Conservation (phyloP, 2,113 vertebrate species). For the Aepyceros melampus region DNA sequence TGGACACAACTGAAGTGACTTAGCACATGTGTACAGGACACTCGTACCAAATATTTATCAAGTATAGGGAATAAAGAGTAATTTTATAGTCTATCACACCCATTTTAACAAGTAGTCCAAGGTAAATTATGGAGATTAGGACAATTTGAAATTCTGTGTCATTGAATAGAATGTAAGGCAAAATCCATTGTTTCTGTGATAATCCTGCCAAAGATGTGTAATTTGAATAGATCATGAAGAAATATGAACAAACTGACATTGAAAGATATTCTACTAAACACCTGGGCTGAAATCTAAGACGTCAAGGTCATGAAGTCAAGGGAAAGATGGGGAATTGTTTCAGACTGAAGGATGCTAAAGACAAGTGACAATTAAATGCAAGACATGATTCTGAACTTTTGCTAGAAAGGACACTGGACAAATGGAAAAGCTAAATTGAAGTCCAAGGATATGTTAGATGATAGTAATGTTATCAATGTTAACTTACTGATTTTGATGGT, state of each 20-base stretch:
- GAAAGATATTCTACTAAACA: neutral
- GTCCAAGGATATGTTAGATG: neutral
- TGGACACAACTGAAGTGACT: neutral
- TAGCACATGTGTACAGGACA: neutral
- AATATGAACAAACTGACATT: neutral
- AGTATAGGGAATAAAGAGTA: neutral
- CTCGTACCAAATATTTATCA: neutral
- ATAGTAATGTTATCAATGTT: neutral
- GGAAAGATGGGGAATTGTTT: neutral
- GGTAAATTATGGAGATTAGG: neutral
- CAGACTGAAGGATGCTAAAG: neutral
- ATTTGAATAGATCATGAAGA: neutral
- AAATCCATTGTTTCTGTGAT: neutral
- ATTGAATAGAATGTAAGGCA: neutral
- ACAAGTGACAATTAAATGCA: neutral
- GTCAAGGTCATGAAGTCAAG: neutral
- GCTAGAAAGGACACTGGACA: neutral
- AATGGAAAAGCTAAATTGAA: neutral
- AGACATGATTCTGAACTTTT: neutral
- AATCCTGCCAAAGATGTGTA: neutral
- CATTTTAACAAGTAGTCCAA: neutral
- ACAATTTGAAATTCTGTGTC: neutral
- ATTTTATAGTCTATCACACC: neutral
- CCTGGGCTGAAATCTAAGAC: neutral
- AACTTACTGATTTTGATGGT: neutral